phyloP scores from a whole-genome alignment of 2,113 vertebrate genomes.

The Chaetops frenatus region DNA sequence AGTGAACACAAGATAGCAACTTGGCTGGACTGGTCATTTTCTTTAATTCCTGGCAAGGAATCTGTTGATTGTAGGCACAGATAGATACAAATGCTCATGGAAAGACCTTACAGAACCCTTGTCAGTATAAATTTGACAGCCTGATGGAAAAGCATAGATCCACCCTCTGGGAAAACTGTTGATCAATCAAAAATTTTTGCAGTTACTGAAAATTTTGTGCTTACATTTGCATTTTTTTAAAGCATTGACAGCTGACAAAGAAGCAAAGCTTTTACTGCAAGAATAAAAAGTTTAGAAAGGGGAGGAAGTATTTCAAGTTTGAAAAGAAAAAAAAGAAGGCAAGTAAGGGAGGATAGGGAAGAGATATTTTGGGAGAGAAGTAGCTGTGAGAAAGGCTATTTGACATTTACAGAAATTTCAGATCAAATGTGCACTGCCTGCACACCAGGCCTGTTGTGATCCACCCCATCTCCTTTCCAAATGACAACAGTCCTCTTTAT shows the following conservation, averaged over 20 bases:
- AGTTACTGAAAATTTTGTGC: neutral
- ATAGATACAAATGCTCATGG: neutral
- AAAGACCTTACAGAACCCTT: neutral
- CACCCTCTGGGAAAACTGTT: neutral
- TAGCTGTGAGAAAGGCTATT: neutral
- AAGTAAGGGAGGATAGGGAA: fast-evolving
- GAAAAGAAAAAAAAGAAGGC: neutral
- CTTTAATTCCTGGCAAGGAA: neutral
- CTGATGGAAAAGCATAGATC: neutral
- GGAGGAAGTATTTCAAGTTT: neutral
- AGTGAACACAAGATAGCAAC: neutral
- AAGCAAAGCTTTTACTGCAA: neutral
- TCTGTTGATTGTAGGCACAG: neutral
- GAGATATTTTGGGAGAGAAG: neutral
- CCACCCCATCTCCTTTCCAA: neutral
- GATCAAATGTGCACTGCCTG: neutral
- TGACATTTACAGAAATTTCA: neutral
- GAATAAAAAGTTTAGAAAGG: neutral
- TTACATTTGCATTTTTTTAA: neutral
- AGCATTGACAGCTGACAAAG: neutral
- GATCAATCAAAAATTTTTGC: neutral
- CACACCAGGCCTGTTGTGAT: neutral
- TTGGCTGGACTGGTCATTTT: neutral
- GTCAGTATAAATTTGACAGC: neutral
- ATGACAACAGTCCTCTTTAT: neutral